A percentile compares a stretch with the other conserved stretches of the same genome.
These are phyloP conservation scores for Lepisosteus oculatus DNA, from an alignment of 2,113 vertebrate species.

Conservation along the genomic window DNA sequence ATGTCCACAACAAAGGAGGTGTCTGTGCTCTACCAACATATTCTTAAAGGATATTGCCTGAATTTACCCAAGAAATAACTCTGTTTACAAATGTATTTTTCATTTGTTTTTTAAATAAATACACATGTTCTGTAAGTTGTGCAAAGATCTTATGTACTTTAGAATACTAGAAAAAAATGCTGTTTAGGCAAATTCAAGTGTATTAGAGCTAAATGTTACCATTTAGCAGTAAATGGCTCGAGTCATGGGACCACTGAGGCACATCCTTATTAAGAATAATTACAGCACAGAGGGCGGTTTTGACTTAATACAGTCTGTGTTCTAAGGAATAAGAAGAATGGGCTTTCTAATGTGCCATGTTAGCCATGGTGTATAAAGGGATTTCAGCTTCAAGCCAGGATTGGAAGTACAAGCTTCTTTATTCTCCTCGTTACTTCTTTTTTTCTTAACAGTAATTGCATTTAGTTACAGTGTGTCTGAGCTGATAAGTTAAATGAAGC, in stretches of 20 bases:
- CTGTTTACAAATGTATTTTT: no score
- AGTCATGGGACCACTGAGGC: conserved; percentile 12
- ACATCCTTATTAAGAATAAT: conserved; percentile 11
- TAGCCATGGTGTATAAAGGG: not conserved
- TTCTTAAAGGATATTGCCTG: no score
- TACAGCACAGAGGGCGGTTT: not conserved
- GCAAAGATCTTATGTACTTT: no score
- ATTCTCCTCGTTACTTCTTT: conserved; percentile 26
- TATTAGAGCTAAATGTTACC: not conserved
- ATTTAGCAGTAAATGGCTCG: not conserved
- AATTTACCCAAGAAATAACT: no score
- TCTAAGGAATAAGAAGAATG: not conserved
- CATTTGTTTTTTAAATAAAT: no score
- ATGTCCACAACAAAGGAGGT: no score
- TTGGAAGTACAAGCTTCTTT: conserved; percentile 38
- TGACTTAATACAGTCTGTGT: not conserved
- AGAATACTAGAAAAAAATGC: not conserved
- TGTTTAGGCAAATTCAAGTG: not conserved
- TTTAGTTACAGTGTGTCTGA: conserved; percentile 45
- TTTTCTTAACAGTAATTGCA: conserved; percentile 47
- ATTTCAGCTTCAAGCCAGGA: not conserved
- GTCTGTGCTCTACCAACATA: no score
- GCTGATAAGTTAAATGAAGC: conserved; percentile 37
- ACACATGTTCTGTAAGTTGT: no score
- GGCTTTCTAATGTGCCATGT: conserved; percentile 2